Conservation (phyloP, 2,797 vertebrate genomes). For the Macropodus opercularis region DNA sequence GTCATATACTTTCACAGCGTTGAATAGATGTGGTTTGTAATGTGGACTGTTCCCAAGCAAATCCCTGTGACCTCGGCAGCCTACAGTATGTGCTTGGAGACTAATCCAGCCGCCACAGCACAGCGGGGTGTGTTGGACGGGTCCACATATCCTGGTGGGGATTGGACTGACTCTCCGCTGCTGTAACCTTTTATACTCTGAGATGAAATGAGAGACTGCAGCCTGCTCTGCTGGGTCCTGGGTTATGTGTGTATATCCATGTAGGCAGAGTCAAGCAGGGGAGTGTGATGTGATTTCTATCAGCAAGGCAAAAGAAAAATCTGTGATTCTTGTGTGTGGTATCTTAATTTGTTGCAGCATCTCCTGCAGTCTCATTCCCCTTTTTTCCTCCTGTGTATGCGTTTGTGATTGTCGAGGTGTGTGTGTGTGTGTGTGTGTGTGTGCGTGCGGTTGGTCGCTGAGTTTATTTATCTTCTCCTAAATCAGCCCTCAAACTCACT, state of each 20-base stretch:
- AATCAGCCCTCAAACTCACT: slow-evolving; percentile 84
- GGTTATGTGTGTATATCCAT: background rate
- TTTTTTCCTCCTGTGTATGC: background rate
- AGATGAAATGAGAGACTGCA: slow-evolving; percentile 53
- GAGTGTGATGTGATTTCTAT: slow-evolving; percentile 57
- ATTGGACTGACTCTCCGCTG: slow-evolving; percentile 46
- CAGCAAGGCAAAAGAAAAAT: slow-evolving; percentile 42
- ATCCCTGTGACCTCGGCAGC: slow-evolving; percentile 69
- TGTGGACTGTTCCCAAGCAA: slow-evolving; percentile 70
- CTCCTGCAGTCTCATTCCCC: slow-evolving; percentile 44
- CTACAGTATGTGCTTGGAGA: slow-evolving; percentile 57
- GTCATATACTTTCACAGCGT: slow-evolving; percentile 73
- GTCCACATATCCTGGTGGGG: slow-evolving; percentile 56
- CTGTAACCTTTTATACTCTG: slow-evolving; percentile 57
- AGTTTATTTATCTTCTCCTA: slow-evolving; percentile 88
- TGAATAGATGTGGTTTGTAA: slow-evolving; percentile 71
- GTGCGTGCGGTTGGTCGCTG: slow-evolving; percentile 77
- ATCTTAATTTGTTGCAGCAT: slow-evolving; percentile 62
- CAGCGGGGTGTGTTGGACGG: slow-evolving; percentile 56
- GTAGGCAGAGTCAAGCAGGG: slow-evolving; percentile 1
- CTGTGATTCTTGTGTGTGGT: slow-evolving; percentile 32
- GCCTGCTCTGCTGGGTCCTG: slow-evolving; percentile 18
- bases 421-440: slow-evolving; percentile 53
- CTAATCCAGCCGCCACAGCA: slow-evolving; percentile 60
- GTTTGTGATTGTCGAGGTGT: too few relatives aligned